A percentile compares a stretch with the other conserved stretches of the same genome.
These are phyloP conservation scores for Caenorhabditis brenneri DNA, from an alignment of 1,140 invertebrate genomes.

Conservation along the genomic window DNA sequence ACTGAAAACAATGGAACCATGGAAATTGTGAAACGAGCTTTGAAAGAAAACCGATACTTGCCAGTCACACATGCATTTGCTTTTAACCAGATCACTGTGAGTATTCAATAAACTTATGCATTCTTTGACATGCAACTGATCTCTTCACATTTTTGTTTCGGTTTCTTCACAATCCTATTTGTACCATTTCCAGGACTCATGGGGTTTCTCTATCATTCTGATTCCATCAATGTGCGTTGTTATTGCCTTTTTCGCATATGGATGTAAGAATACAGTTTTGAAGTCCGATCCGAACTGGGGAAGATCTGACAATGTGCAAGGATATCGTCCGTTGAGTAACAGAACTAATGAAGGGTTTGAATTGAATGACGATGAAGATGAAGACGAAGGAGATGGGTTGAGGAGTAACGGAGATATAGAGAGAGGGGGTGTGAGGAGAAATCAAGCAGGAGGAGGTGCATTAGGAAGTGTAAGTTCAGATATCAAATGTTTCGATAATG, in stretches of 20 bases:
- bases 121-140: too few species aligned
- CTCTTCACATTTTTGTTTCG: too few species aligned
- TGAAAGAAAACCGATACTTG: slow-evolving; percentile 34
- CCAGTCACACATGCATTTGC: background rate
- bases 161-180: too few species aligned
- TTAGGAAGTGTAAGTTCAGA: background rate
- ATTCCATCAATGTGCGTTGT: slow-evolving; percentile 46
- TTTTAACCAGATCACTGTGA: slow-evolving; percentile 10
- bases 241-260: slow-evolving; percentile 24
- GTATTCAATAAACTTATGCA: too few species aligned
- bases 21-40: slow-evolving; percentile 21
- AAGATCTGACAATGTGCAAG: slow-evolving; percentile 9
- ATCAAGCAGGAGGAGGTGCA: background rate
- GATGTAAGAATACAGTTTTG: slow-evolving; percentile 38
- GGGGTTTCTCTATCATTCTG: slow-evolving; percentile 41
- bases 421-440: background rate
- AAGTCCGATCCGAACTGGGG: slow-evolving; percentile 17
- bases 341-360: slow-evolving; percentile 13
- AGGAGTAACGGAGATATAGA: background rate
- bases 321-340: slow-evolving; percentile 29
- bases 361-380: slow-evolving; percentile 12
- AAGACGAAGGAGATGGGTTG: slow-evolving; percentile 21
- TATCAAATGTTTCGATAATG: background rate
- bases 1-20: slow-evolving; percentile 43
- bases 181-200: slow-evolving; percentile 43